Percentiles rank a stretch among this genome's conserved stretches.
Conservation (phyloP, 2,888 invertebrate species). For the Pristionchus fissidentatus region DNA sequence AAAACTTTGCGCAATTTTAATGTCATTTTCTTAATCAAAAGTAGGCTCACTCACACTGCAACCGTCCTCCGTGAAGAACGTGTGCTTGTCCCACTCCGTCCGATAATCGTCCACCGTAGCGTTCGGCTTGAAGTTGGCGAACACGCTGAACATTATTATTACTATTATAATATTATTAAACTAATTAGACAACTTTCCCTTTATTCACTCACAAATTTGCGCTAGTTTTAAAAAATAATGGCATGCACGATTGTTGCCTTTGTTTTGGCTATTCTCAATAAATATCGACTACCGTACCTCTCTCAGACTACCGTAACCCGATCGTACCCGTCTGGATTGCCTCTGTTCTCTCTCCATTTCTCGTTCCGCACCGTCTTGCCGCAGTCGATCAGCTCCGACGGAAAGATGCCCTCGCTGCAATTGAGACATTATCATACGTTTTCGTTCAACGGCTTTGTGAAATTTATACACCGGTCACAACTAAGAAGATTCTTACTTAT, state of each 20-base stretch:
- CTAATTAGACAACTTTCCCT: neutral
- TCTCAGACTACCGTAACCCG: neutral
- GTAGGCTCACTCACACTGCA: neutral
- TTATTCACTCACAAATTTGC: too few species aligned
- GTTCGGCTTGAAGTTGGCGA: neutral
- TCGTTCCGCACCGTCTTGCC: neutral
- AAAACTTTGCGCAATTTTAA: too few species aligned
- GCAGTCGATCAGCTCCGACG: slow-evolving; percentile 31
- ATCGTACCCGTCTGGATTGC: neutral
- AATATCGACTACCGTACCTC: neutral
- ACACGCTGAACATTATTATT: neutral
- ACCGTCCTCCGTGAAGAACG: neutral
- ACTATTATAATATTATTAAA: neutral
- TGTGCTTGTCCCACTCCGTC: slow-evolving; percentile 7
- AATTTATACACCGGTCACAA: neutral
- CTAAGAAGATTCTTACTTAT: too few species aligned
- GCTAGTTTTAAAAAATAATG: too few species aligned
- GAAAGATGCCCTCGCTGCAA: slow-evolving; percentile 32
- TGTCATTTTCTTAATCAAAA: neutral
- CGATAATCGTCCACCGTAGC: neutral
- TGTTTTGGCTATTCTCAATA: too few species aligned
- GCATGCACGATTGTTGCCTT: too few species aligned
- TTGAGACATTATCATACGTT: neutral
- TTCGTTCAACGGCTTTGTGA: neutral
- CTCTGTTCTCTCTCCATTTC: neutral